These are phyloP conservation scores for Pungitius pungitius DNA, from an alignment of 2,113 vertebrate species.

Conservation along the genomic window DNA sequence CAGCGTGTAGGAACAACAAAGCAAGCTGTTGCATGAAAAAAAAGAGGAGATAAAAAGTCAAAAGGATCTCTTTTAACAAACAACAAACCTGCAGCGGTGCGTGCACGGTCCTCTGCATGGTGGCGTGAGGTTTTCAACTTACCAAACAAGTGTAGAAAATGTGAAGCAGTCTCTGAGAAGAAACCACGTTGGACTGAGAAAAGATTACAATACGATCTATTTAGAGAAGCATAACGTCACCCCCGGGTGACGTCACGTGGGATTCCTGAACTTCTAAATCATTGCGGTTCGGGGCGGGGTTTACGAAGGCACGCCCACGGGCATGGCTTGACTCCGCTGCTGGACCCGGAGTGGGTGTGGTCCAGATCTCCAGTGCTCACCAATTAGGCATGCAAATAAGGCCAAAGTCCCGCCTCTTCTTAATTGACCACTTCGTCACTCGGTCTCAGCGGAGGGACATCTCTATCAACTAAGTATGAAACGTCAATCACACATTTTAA, in stretches of 20 bases:
- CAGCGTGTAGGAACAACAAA: slow-evolving; percentile 33
- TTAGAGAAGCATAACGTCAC: slow-evolving; percentile 99
- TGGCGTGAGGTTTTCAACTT: slow-evolving; percentile 85
- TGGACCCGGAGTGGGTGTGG: slow-evolving; percentile 65
- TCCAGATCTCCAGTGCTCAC: slow-evolving; percentile 19
- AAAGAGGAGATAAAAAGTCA: slow-evolving; percentile 36
- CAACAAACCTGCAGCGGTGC: slow-evolving; percentile 70
- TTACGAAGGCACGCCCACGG: slow-evolving; percentile 46
- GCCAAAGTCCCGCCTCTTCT: not conserved
- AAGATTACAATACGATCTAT: slow-evolving; percentile 99
- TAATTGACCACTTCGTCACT: not conserved
- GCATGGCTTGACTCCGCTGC: slow-evolving; percentile 49
- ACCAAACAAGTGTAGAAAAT: slow-evolving; percentile 94
- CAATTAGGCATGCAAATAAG: slow-evolving; percentile 33
- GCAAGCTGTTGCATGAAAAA: slow-evolving; percentile 72
- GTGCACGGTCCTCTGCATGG: slow-evolving; percentile 67
- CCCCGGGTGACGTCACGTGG: slow-evolving; percentile 98
- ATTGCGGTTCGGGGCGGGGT: slow-evolving; percentile 88
- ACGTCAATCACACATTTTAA: not conserved
- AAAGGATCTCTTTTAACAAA: slow-evolving; percentile 35
- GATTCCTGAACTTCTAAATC: slow-evolving; percentile 99
- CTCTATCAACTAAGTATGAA: not conserved
- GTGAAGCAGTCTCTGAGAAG: slow-evolving; percentile 90
- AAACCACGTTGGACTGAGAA: slow-evolving; percentile 99
- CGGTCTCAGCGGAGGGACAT: not conserved